These are phyloP conservation scores for Champsocephalus gunnari DNA, from an alignment of 2,797 vertebrate genomes.

Conservation along the genomic window DNA sequence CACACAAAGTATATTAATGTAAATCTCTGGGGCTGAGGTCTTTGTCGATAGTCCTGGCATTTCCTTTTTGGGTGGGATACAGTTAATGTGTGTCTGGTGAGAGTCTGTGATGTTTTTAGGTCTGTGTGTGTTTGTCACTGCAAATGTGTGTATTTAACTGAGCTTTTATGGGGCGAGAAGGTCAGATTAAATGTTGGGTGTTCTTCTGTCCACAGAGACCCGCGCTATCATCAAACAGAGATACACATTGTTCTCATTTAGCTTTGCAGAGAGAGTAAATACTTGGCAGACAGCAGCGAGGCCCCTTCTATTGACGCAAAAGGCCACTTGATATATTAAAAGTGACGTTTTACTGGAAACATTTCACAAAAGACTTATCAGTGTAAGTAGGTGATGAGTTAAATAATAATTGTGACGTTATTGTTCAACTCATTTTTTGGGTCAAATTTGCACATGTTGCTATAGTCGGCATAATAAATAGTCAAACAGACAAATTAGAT, in stretches of 20 bases:
- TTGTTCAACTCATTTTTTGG: neutral
- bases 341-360: slow-evolving; percentile 60
- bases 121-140: slow-evolving; percentile 30
- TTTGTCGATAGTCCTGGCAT: slow-evolving; percentile 25
- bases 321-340: slow-evolving; percentile 58
- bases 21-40: slow-evolving; percentile 34
- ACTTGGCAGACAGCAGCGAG: slow-evolving; percentile 63
- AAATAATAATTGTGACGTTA: slow-evolving; percentile 22
- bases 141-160: slow-evolving; percentile 39
- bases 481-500: neutral
- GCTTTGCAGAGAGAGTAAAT: slow-evolving; percentile 59
- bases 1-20: slow-evolving; percentile 31
- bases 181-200: slow-evolving; percentile 60
- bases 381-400: slow-evolving; percentile 1
- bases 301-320: slow-evolving; percentile 53
- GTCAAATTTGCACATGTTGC: neutral
- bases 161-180: slow-evolving; percentile 32
- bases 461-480: neutral
- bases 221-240: slow-evolving; percentile 62
- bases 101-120: slow-evolving; percentile 6
- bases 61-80: slow-evolving; percentile 43
- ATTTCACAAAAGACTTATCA: slow-evolving; percentile 44
- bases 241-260: slow-evolving; percentile 79
- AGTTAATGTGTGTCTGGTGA: neutral
- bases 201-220: slow-evolving; percentile 44